A percentile compares a stretch with the other conserved stretches of the same genome.
Evolutionary conservation across 2,797 vertebrate species (phyloP).

Genomic region (Macropus fuliginosus): DNA sequence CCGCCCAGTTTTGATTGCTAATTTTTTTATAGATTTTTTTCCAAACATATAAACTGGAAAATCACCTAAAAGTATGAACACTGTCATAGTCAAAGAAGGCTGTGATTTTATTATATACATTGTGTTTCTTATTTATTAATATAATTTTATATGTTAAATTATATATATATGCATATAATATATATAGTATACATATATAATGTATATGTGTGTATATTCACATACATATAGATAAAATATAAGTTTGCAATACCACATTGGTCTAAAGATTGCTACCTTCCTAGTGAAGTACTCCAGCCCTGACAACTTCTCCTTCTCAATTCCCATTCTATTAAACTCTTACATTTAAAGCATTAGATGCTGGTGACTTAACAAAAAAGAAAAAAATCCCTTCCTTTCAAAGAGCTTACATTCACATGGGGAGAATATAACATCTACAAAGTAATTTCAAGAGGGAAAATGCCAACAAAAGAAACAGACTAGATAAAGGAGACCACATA

Average conservation of each 20-base stretch:
- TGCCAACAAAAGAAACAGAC: background rate
- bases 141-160: background rate
- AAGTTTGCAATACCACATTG: background rate
- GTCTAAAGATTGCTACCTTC: background rate
- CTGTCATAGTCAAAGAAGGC: background rate
- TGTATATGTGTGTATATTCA: background rate
- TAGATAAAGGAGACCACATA: background rate
- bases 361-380: background rate
- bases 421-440: background rate
- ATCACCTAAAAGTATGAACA: background rate
- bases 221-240: background rate
- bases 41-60: background rate
- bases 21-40: background rate
- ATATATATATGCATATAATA: background rate
- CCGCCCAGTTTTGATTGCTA: background rate
- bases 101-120: background rate
- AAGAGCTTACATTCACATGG: background rate
- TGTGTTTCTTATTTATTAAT: background rate
- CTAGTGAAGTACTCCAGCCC: background rate
- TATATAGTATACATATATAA: background rate
- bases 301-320: background rate
- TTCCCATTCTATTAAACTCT: background rate
- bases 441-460: background rate
- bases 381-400: background rate
- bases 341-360: background rate